phyloP scores from a whole-genome alignment of 2,797 vertebrate species.

The Aplochiton taeniatus region DNA sequence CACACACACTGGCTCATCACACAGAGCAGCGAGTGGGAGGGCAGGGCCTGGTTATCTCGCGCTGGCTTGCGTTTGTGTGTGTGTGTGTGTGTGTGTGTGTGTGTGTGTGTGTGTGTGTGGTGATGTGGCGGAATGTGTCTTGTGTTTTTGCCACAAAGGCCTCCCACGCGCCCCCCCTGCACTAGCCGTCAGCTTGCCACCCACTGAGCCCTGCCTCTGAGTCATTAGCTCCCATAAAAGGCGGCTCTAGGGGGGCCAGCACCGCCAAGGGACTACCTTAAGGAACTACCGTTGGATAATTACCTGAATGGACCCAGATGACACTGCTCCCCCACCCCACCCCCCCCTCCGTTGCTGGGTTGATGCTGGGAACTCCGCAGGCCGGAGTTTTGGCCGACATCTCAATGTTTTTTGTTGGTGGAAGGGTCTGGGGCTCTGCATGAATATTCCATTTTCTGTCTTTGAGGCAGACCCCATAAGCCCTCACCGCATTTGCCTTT shows the following conservation, averaged over 20 bases:
- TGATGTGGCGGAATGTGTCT: slow-evolving; percentile 38
- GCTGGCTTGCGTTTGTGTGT: not conserved
- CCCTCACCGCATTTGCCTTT: too few relatives aligned
- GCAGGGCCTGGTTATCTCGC: not conserved
- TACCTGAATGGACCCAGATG: not conserved
- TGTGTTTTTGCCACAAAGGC: slow-evolving; percentile 62
- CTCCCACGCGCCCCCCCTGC: slow-evolving; percentile 56
- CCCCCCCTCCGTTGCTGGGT: too few relatives aligned
- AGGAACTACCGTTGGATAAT: not conserved
- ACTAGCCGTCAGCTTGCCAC: slow-evolving; percentile 54
- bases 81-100: slow-evolving; percentile 28
- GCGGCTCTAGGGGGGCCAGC: not conserved
- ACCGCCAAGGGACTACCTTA: not conserved
- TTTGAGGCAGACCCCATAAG: too few relatives aligned
- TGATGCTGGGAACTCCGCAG: too few relatives aligned
- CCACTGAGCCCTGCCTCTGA: slow-evolving; percentile 34
- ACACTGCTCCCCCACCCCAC: too few relatives aligned
- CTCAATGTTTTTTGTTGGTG: too few relatives aligned
- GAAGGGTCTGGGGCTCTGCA: too few relatives aligned
- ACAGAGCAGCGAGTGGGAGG: slow-evolving; percentile 4
- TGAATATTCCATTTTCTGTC: too few relatives aligned
- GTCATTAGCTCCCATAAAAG: slow-evolving; percentile 6
- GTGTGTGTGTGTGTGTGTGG: slow-evolving; percentile 56
- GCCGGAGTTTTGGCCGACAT: too few relatives aligned
- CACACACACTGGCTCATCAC: slow-evolving; percentile 12